phyloP scores from a whole-genome alignment of 2,888 invertebrate genomes.

The Timema podura region DNA sequence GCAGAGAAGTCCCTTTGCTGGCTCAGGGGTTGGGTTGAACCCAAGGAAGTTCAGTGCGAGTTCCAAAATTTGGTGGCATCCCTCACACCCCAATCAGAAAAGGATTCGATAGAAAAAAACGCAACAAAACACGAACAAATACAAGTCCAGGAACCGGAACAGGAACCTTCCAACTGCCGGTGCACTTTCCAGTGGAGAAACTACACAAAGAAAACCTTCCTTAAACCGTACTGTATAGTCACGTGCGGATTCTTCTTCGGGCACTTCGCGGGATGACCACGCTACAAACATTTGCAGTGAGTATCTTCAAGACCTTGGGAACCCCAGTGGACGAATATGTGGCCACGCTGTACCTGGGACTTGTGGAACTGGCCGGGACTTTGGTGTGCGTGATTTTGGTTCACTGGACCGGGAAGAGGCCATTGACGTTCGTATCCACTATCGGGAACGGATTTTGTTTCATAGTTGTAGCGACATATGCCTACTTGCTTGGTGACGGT shows the following conservation, averaged over 20 bases:
- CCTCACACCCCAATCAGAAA: not conserved
- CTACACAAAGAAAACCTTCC: slow-evolving; percentile 50
- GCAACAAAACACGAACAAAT: slow-evolving; percentile 3
- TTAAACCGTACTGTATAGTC: slow-evolving; percentile 64
- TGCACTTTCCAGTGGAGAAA: slow-evolving; percentile 22
- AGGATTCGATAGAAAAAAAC: not conserved
- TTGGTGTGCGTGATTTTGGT: slow-evolving; percentile 62
- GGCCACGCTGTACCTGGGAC: slow-evolving; percentile 68
- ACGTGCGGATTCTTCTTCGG: slow-evolving; percentile 65
- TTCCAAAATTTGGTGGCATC: slow-evolving; percentile 18
- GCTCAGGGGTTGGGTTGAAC: slow-evolving; percentile 60
- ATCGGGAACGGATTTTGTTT: slow-evolving; percentile 63
- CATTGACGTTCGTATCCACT: slow-evolving; percentile 62
- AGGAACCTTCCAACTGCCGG: not conserved
- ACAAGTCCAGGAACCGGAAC: not conserved
- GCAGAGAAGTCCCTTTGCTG: slow-evolving; percentile 56
- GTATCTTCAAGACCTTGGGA: slow-evolving; percentile 47
- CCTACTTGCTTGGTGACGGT: slow-evolving; percentile 40
- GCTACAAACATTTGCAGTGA: slow-evolving; percentile 48
- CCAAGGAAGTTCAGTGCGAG: slow-evolving; percentile 58
- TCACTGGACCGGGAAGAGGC: slow-evolving; percentile 69
- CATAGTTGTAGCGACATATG: slow-evolving; percentile 56
- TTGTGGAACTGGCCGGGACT: slow-evolving; percentile 63
- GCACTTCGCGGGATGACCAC: slow-evolving; percentile 74
- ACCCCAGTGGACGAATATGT: slow-evolving; percentile 73